These are phyloP conservation scores for Aphelenchoides avenae DNA, from an alignment of 1,140 invertebrate genomes.

Conservation along the genomic window DNA sequence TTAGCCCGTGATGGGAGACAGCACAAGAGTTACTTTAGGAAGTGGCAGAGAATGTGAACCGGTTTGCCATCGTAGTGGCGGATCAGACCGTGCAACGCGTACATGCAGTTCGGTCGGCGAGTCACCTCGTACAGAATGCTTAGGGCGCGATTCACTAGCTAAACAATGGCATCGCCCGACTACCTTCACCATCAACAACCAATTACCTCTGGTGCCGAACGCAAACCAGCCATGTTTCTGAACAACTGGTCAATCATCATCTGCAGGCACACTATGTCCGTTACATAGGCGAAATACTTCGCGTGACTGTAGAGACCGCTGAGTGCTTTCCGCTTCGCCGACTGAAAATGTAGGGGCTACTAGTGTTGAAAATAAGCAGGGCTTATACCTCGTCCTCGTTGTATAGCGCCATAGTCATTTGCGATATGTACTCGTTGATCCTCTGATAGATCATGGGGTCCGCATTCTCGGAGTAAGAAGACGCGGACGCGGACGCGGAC, in stretches of 20 bases:
- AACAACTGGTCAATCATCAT: too few species aligned
- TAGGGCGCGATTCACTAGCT: slow-evolving; percentile 11
- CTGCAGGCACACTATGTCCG: too few species aligned
- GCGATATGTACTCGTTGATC: slow-evolving; percentile 17
- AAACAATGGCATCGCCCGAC: too few species aligned
- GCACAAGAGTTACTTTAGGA: slow-evolving; percentile 9
- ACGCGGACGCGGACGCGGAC: neutral
- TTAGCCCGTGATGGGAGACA: slow-evolving; percentile 1
- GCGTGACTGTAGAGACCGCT: neutral
- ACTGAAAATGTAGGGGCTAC: neutral
- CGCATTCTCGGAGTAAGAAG: slow-evolving; percentile 14
- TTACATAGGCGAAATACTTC: neutral
- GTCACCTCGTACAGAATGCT: slow-evolving; percentile 16
- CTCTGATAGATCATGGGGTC: slow-evolving; percentile 12
- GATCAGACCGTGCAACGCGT: slow-evolving; percentile 3
- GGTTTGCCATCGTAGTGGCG: neutral
- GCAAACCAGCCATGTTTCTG: neutral
- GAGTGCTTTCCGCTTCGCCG: neutral
- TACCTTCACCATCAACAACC: neutral
- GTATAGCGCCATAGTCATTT: slow-evolving; percentile 8
- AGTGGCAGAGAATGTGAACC: slow-evolving; percentile 12
- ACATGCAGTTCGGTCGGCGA: slow-evolving; percentile 5
- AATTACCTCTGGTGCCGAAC: neutral
- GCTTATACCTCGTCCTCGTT: slow-evolving; percentile 4
- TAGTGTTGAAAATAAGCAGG: neutral